Evolutionary conservation across 2,797 vertebrate genomes (phyloP), one percentile per base, ranked within the genome.

Genomic region (Mustela erminea): DNA sequence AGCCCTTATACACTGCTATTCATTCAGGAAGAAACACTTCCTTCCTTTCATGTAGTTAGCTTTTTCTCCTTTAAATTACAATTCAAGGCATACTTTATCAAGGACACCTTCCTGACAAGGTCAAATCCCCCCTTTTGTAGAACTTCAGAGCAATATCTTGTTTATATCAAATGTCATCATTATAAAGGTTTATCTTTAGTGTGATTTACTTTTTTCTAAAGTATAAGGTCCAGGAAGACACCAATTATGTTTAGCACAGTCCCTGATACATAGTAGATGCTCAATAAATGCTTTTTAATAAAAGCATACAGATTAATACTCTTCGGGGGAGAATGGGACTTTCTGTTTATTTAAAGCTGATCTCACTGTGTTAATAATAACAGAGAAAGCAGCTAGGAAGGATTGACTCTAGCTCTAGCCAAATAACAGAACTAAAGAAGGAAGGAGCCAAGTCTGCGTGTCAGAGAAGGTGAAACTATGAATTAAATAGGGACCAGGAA

Each of bases 341-440:
- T 43, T 74, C 66, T 90, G 4, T 87, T 21, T 91, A 6, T 84
- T 91, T 92, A 88, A 92, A 97, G 85, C 78, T 89, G 52, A 43
- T 77, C 18, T 77, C 41, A 74, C n/a, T 66, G 10, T 94, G 23
- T 70, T 94, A 86, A 35, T 80, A 56, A 85, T 60, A 18, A 80
- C 77, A 86, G 84, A 49, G 32, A 74, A 81, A 85, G n/a, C 3
- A 78, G 4, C 52, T 66, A 41, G 60, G 62, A 93, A 95, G 84
- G 20, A 94, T 27, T 75, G n/a, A 74, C 27, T 60, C 21, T 43
- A 94, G 46, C 32, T 90, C 13, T 60, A 92, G 52, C 41, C 41
- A 54, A 68, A 60, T 77, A 58, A 60, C 29, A 62, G 29, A 92
- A 74, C 17, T 66, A 83, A 85, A 70, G 21, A 92, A 66, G 23